Conservation (phyloP, 2,113 vertebrate species). For the Riparia riparia region DNA sequence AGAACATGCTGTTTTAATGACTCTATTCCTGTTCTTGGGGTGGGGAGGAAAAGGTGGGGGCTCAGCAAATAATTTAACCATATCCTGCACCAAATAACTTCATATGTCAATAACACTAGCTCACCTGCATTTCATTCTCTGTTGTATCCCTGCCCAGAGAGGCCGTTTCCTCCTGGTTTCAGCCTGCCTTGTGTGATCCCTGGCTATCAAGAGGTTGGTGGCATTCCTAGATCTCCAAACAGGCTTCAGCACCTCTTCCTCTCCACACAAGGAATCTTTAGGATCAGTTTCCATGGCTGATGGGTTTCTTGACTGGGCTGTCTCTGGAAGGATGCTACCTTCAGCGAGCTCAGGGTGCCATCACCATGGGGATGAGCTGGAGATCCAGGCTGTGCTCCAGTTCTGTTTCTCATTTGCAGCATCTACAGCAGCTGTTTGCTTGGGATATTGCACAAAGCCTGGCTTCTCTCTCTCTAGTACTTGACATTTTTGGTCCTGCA, state of each 20-base stretch:
- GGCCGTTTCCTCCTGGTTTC: background rate
- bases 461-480: background rate
- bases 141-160: background rate
- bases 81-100: background rate
- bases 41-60: constrained; percentile 67
- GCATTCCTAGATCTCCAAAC: background rate
- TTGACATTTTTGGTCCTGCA: background rate
- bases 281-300: background rate
- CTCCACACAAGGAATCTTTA: background rate
- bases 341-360: background rate
- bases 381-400: background rate
- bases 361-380: background rate
- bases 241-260: background rate
- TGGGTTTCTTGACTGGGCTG: background rate
- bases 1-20: constrained; percentile 59
- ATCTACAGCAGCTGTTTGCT: background rate
- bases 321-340: background rate
- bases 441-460: background rate
- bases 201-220: background rate
- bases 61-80: constrained; percentile 22
- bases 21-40: constrained; percentile 59
- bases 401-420: background rate
- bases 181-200: background rate
- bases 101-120: background rate
- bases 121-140: background rate